Conservation (phyloP, 2,888 invertebrate genomes). For the Teleogryllus oceanicus region DNA sequence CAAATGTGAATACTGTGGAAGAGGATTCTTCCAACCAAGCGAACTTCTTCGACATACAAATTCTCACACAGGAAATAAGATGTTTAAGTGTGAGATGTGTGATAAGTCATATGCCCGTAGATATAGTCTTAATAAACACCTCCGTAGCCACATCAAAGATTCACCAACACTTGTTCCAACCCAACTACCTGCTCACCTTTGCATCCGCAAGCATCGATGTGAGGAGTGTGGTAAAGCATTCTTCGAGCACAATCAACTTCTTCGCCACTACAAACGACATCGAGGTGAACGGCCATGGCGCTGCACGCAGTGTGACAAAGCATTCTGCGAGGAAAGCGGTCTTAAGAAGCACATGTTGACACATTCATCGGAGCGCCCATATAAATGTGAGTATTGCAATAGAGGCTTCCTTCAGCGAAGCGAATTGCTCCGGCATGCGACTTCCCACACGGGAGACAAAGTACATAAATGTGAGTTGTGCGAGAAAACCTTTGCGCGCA, state of each 20-base stretch:
- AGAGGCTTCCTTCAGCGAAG: neutral
- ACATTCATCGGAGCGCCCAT: neutral
- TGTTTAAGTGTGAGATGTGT: conserved; percentile 18
- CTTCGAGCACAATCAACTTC: neutral
- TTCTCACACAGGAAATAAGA: neutral
- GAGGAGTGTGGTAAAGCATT: conserved; percentile 3
- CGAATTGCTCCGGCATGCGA: neutral
- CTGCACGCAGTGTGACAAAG: neutral
- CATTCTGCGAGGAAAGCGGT: neutral
- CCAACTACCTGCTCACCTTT: neutral
- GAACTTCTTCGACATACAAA: neutral
- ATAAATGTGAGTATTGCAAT: conserved; percentile 8
- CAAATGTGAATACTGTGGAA: neutral
- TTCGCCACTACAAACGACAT: neutral
- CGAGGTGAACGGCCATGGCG: conserved; percentile 3
- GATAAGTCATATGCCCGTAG: neutral
- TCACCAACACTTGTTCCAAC: neutral
- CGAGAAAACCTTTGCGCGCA: conserved; percentile 10
- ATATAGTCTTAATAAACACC: conserved; percentile 18
- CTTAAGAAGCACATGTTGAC: conserved; percentile 7
- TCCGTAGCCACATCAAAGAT: neutral
- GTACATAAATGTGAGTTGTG: conserved; percentile 6
- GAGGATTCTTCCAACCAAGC: conserved; percentile 6
- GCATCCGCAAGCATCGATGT: neutral
- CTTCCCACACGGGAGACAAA: conserved; percentile 18